Evolutionary conservation across 1,140 invertebrate species (phyloP).

Genomic region (Stegodyphus mimosarum): DNA sequence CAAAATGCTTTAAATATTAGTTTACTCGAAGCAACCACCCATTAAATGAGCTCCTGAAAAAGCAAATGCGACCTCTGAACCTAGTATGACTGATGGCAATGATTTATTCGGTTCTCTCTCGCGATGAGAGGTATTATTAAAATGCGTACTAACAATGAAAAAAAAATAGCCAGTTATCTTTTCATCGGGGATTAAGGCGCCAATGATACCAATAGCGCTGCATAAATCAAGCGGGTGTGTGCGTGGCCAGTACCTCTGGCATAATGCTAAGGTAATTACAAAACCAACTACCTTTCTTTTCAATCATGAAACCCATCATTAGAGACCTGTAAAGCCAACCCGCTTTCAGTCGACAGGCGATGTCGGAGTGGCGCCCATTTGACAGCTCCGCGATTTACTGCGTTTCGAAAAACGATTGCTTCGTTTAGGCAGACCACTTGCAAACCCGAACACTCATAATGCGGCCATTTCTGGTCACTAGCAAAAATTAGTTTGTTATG

Average conservation of each 20-base stretch:
- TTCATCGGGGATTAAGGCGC: constrained; percentile 1
- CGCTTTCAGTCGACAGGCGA: constrained; percentile 20
- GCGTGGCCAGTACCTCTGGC: not conserved
- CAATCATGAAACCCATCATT: constrained; percentile 19
- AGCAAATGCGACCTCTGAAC: not conserved
- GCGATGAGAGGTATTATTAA: constrained; percentile 13
- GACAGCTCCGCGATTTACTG: constrained; percentile 26
- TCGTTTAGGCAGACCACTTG: too few relatives aligned
- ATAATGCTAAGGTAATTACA: constrained; percentile 19
- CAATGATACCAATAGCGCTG: constrained; percentile 14
- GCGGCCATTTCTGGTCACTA: too few relatives aligned
- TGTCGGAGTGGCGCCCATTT: constrained; percentile 26
- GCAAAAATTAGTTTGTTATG: too few relatives aligned
- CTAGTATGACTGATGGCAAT: constrained; percentile 15
- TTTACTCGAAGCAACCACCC: not conserved
- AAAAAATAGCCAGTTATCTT: constrained; percentile 15
- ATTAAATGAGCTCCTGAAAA: not conserved
- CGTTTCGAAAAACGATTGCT: not conserved
- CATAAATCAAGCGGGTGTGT: constrained; percentile 12
- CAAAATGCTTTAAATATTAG: constrained; percentile 1
- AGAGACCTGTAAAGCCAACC: constrained; percentile 20
- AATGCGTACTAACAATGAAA: constrained; percentile 16
- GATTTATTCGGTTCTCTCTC: constrained; percentile 5
- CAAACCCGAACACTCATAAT: too few relatives aligned
- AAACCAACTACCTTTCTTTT: constrained; percentile 28